phyloP scores from a whole-genome alignment of 2,797 vertebrate species.

The Phataginus tricuspis region DNA sequence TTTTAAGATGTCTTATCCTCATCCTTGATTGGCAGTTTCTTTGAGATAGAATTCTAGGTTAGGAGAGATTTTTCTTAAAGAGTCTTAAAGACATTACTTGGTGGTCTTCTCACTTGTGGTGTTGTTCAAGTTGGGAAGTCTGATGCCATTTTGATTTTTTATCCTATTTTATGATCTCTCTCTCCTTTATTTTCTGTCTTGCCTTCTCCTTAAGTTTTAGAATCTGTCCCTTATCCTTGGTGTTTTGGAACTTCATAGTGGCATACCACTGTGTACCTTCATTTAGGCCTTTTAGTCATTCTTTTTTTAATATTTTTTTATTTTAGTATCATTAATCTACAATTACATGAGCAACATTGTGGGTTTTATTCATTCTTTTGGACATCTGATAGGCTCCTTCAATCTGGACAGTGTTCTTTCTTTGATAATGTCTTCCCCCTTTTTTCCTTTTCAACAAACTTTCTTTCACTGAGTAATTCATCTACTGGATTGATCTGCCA shows the following conservation, averaged over 20 bases:
- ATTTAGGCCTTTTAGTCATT: neutral
- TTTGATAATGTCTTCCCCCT: neutral
- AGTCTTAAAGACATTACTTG: neutral
- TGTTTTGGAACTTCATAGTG: slow-evolving; percentile 5
- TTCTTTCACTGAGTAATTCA: neutral
- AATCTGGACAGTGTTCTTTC: neutral
- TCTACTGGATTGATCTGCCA: neutral
- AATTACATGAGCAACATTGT: too few relatives aligned
- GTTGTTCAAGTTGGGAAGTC: neutral
- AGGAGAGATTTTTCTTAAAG: neutral
- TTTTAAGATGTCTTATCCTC: neutral
- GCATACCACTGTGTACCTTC: neutral
- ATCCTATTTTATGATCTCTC: neutral
- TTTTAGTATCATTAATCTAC: too few relatives aligned
- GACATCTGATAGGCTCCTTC: neutral
- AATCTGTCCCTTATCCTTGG: neutral
- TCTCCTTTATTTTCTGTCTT: neutral
- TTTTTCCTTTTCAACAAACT: neutral
- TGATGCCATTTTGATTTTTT: neutral
- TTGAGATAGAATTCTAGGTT: neutral
- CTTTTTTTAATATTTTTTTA: too few relatives aligned
- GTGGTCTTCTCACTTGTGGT: neutral
- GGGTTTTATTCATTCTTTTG: neutral
- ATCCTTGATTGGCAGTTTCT: neutral
- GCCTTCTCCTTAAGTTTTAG: neutral